Evolutionary conservation across 1,140 invertebrate species (phyloP).

Genomic region (Eurosta solidaginis): DNA sequence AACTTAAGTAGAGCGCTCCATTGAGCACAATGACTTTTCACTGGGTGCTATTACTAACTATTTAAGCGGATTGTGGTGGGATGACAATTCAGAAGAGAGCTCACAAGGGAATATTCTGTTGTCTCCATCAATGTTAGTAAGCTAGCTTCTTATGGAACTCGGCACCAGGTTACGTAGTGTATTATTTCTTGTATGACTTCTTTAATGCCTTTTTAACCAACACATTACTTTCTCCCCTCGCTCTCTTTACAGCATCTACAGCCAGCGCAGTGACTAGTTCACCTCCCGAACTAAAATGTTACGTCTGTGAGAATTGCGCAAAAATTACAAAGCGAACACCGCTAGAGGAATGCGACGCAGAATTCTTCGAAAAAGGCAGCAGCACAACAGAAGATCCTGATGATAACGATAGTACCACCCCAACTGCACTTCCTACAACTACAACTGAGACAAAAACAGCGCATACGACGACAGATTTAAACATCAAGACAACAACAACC

Average conservation of each 20-base stretch:
- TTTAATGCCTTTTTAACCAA: too few species aligned
- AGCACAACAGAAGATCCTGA: constrained; percentile 41
- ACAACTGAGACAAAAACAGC: constrained; percentile 33
- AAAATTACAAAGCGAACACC: constrained; percentile 42
- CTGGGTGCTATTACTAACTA: too few species aligned
- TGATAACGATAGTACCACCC: not conserved
- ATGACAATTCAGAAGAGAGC: too few species aligned
- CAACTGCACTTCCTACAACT: constrained; percentile 42
- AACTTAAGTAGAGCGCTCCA: too few species aligned
- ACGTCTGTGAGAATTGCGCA: constrained; percentile 50
- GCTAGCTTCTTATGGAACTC: too few species aligned
- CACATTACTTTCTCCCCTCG: too few species aligned
- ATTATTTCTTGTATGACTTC: too few species aligned
- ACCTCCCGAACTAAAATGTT: constrained; percentile 45
- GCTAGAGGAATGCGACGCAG: constrained; percentile 45
- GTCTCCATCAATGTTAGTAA: too few species aligned
- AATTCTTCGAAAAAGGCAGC: constrained; percentile 43
- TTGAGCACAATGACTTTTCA: too few species aligned
- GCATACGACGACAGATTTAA: not conserved
- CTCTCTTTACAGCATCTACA: not conserved
- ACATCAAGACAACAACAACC: not conserved
- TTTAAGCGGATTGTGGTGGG: too few species aligned
- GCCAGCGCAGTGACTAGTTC: not conserved
- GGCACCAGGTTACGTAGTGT: too few species aligned
- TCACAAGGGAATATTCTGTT: too few species aligned